Percentiles rank a stretch among this genome's conserved stretches.
These are phyloP conservation scores for Microdon myrmicae DNA, from an alignment of 2,888 invertebrate genomes.

Conservation along the genomic window DNA sequence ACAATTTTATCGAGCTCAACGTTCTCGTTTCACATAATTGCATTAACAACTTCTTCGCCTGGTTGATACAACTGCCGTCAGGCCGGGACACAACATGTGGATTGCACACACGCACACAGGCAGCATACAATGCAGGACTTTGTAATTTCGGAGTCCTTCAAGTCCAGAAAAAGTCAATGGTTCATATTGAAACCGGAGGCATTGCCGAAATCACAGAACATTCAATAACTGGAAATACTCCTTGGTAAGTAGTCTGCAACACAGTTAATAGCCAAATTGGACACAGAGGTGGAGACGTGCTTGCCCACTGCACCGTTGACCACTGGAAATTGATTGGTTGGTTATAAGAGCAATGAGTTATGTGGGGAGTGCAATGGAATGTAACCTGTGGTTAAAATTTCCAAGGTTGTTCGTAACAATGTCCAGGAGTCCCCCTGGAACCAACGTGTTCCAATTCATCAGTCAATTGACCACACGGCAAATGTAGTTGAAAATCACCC, in stretches of 20 bases:
- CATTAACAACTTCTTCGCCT: slow-evolving; percentile 32
- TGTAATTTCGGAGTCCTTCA: slow-evolving; percentile 50
- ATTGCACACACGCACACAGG: too few species aligned
- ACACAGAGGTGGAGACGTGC: too few species aligned
- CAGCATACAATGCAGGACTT: slow-evolving; percentile 24
- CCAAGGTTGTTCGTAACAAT: too few species aligned
- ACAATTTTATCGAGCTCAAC: slow-evolving; percentile 30
- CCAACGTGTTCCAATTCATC: slow-evolving; percentile 32
- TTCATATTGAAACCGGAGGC: slow-evolving; percentile 43
- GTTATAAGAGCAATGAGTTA: slow-evolving; percentile 40
- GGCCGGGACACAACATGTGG: background rate
- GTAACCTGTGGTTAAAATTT: slow-evolving; percentile 19
- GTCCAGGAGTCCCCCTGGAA: too few species aligned
- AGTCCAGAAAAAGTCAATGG: slow-evolving; percentile 47
- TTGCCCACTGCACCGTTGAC: slow-evolving; percentile 6
- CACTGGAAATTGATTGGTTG: slow-evolving; percentile 48
- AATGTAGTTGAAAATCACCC: slow-evolving; percentile 52
- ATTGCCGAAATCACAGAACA: slow-evolving; percentile 42
- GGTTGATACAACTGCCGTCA: background rate
- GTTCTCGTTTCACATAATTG: slow-evolving; percentile 29
- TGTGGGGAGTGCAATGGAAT: background rate
- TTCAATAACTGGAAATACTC: slow-evolving; percentile 35
- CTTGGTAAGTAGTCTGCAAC: too few species aligned
- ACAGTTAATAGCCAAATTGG: too few species aligned
- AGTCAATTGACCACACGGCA: slow-evolving; percentile 49